Percentiles rank a stretch among this genome's conserved stretches.
These are phyloP conservation scores for Chrysolina oricalcia DNA, from an alignment of 2,888 invertebrate species.

Conservation along the genomic window DNA sequence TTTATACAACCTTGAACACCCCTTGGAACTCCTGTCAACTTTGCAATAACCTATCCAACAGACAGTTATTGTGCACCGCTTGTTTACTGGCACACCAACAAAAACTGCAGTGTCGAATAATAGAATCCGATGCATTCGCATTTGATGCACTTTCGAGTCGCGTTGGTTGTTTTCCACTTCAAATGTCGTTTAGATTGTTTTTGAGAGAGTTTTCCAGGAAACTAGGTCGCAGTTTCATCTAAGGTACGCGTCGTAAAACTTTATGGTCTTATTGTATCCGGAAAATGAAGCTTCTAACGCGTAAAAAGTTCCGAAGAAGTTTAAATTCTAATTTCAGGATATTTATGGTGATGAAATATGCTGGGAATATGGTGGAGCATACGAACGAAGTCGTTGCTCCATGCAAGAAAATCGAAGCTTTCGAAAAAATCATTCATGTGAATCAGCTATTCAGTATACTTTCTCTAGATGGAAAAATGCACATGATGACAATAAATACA, in stretches of 20 bases:
- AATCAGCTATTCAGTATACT: no score
- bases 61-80: no score
- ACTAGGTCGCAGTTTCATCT: conserved; percentile 12
- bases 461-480: no score
- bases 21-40: no score
- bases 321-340: background rate
- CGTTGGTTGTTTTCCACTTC: conserved; percentile 5
- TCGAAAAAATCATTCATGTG: no score
- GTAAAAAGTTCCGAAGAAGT: background rate
- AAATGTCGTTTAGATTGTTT: conserved; percentile 14
- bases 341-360: background rate
- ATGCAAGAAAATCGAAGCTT: background rate
- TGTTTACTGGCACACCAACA: background rate
- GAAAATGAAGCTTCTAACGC: background rate
- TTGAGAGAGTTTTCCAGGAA: background rate
- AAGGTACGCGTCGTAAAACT: conserved; percentile 20
- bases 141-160: background rate
- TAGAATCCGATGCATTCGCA: background rate
- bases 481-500: no score
- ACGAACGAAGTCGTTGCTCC: background rate
- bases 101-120: background rate
- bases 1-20: no score
- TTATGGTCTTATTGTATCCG: conserved; percentile 11
- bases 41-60: no score
- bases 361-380: background rate